Evolutionary conservation across 2,797 vertebrate species (phyloP).

Genomic region (Rhodeus uyekii): DNA sequence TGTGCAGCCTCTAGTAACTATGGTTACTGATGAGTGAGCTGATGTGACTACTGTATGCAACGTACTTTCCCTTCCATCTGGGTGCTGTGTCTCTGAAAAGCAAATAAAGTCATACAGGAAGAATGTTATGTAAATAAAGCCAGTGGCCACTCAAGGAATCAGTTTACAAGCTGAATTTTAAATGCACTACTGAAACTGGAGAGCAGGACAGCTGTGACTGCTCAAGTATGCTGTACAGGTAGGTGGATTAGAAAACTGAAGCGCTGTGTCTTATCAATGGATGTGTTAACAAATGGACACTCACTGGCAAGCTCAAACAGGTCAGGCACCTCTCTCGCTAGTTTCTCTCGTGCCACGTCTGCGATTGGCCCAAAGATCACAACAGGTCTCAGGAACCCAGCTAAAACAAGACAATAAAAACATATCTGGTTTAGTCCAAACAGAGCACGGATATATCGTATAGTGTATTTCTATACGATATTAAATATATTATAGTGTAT

Average conservation of each 20-base stretch:
- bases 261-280: conserved; percentile 26
- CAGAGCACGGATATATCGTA: background rate
- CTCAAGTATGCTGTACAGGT: conserved; percentile 27
- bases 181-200: conserved; percentile 54
- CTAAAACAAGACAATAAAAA: conserved; percentile 67
- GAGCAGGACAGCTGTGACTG: conserved; percentile 26
- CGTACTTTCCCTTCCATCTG: conserved; percentile 82
- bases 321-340: conserved; percentile 93
- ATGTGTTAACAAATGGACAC: conserved; percentile 60
- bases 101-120: conserved; percentile 78
- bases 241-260: conserved; percentile 27
- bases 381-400: conserved; percentile 95
- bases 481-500: too few species aligned
- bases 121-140: conserved; percentile 65
- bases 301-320: conserved; percentile 96
- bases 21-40: conserved; percentile 59
- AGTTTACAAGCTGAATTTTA: conserved; percentile 48
- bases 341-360: conserved; percentile 91
- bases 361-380: conserved; percentile 98
- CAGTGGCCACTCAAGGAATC: conserved; percentile 58
- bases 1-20: conserved; percentile 40
- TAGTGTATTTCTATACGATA: too few species aligned
- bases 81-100: conserved; percentile 83
- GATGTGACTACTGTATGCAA: conserved; percentile 71
- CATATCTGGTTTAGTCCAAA: conserved; percentile 1